phyloP scores from a whole-genome alignment of 2,113 vertebrate genomes.

The Sprattus sprattus region DNA sequence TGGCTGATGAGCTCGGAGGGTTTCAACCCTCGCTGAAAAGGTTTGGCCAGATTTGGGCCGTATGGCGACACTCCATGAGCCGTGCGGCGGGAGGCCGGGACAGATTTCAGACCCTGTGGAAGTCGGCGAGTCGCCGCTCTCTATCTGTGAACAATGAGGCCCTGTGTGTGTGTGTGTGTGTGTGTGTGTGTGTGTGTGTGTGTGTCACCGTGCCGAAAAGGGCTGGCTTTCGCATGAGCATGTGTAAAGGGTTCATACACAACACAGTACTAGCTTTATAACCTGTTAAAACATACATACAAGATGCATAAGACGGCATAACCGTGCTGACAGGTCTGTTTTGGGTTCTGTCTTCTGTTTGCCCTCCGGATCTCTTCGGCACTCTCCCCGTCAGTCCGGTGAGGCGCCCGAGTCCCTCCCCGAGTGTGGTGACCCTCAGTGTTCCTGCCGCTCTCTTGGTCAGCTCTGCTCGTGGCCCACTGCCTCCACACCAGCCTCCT shows the following conservation, averaged over 20 bases:
- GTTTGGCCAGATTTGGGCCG: conserved; percentile 28
- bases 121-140: conserved; percentile 28
- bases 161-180: conserved; percentile 29
- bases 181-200: neutral
- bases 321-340: too few species aligned
- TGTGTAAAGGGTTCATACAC: conserved; percentile 22
- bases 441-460: too few species aligned
- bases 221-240: conserved; percentile 17
- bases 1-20: conserved; percentile 1
- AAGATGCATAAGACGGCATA: too few species aligned
- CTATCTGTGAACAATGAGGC: conserved; percentile 32
- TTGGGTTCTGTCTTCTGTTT: too few species aligned
- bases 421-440: too few species aligned
- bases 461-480: too few species aligned
- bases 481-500: too few species aligned
- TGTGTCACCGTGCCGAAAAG: too few species aligned
- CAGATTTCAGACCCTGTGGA: conserved; percentile 27
- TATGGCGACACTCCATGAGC: conserved; percentile 32
- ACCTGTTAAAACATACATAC: neutral
- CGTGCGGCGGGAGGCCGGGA: conserved; percentile 7
- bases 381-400: too few species aligned
- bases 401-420: too few species aligned
- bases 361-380: too few species aligned
- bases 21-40: neutral
- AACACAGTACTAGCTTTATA: neutral